Percentiles rank a stretch among this genome's conserved stretches.
These are phyloP conservation scores for Leptinotarsa lineolata DNA, from an alignment of 1,140 invertebrate genomes.

Conservation along the genomic window DNA sequence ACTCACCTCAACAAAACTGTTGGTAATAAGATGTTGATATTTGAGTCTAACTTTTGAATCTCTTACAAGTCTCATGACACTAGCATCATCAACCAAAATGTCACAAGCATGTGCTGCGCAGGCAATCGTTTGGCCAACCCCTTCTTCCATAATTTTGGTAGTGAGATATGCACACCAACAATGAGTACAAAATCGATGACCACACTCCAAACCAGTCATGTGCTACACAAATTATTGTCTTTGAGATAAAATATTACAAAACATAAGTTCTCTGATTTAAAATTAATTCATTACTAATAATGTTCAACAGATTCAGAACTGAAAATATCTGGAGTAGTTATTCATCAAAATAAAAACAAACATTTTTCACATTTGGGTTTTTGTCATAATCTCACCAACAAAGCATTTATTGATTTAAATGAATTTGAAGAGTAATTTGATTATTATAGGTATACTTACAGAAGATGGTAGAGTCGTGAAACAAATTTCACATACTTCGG, in stretches of 20 bases:
- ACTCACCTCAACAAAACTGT: slow-evolving; percentile 84
- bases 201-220: slow-evolving; percentile 96
- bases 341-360: background rate
- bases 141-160: slow-evolving; percentile 98
- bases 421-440: too few species aligned
- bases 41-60: slow-evolving; percentile 93
- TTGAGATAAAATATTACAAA: slow-evolving; percentile 25
- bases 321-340: too few species aligned
- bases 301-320: too few species aligned
- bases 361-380: background rate
- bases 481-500: slow-evolving; percentile 93
- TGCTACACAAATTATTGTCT: slow-evolving; percentile 66
- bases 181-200: slow-evolving; percentile 90
- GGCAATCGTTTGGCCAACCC: slow-evolving; percentile 92
- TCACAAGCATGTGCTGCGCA: slow-evolving; percentile 91
- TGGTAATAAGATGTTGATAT: slow-evolving; percentile 97
- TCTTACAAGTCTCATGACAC: slow-evolving; percentile 90
- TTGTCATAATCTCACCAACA: too few species aligned
- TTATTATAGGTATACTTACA: slow-evolving; percentile 64
- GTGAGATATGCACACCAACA: slow-evolving; percentile 98
- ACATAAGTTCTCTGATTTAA: slow-evolving; percentile 10
- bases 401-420: too few species aligned
- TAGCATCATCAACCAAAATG: slow-evolving; percentile 96
- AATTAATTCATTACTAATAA: background rate
- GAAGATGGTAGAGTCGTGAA: slow-evolving; percentile 77